Evolutionary conservation across 2,888 invertebrate species (phyloP), one percentile per base, ranked within the genome.

Genomic region (Pogonocherus hispidulus): DNA sequence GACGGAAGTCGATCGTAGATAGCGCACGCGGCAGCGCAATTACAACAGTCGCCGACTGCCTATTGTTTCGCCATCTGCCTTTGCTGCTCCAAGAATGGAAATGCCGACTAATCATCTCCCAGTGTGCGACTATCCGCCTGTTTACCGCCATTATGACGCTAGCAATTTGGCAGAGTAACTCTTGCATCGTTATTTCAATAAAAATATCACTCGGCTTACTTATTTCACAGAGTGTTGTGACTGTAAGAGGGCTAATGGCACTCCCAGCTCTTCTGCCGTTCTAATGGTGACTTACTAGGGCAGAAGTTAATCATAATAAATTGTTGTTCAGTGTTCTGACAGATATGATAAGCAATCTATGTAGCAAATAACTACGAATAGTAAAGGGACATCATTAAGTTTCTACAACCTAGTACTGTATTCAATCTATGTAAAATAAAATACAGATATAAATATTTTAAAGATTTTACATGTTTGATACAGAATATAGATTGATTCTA

Each of bases 11-110:
- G 73, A 76, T 74, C 66, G 62, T 65, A 77, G 75, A 75, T 75
- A 77, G 67, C 75, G 70, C 75, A 77, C 74, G 74, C 54, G 70
- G 66, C 63, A 59, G 68, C 68, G 46, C 69, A 69, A 67, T 70
- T 54, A 37, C 66, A 68, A 71, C 76, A 76, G 76, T 76, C 75
- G 74, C 56, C 70, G 71, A 64, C 62, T 73, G 68, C 66, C 78
- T 75, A 78, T 78, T 78, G 76, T 76, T 77, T 78, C 69, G 73
- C 70, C 74, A 72, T 77, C 74, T 73, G 75, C 73, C 74, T 76
- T 76, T 73, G 77, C 75, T 77, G 74, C 71, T 59, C 49, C 69
- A 27, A 68, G 70, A 72, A 67, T 70, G 70, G 71, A 72, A 78
- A 69, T 66, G 75, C 74, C 72, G 75, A 78, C 74, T 77, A 76